These are phyloP conservation scores for Trichogramma pretiosum DNA, from an alignment of 1,140 invertebrate genomes.

Conservation along the genomic window DNA sequence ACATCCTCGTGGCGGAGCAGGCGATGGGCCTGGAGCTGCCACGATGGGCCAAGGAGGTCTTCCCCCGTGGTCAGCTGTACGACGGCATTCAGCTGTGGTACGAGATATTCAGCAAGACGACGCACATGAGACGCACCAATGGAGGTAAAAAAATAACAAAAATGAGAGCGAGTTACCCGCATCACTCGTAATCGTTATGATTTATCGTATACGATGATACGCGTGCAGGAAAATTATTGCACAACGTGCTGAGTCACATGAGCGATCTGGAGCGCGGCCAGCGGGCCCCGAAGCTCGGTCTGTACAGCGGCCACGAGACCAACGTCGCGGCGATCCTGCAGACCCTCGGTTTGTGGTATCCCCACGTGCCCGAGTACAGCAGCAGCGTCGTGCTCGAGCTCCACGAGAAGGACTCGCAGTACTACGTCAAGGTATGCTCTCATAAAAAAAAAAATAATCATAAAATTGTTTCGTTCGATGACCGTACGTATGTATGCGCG, in stretches of 20 bases:
- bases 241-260: background rate
- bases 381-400: slow-evolving; percentile 41
- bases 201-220: background rate
- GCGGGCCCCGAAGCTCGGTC: background rate
- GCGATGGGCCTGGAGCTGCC: slow-evolving; percentile 26
- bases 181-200: background rate
- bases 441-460: background rate
- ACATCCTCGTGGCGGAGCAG: slow-evolving; percentile 24
- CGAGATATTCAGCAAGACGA: slow-evolving; percentile 35
- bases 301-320: slow-evolving; percentile 59
- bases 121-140: slow-evolving; percentile 37
- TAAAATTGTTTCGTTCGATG: background rate
- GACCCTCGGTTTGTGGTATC: slow-evolving; percentile 54
- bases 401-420: slow-evolving; percentile 12
- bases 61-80: slow-evolving; percentile 13
- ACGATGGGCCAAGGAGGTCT: slow-evolving; percentile 26
- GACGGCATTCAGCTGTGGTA: slow-evolving; percentile 29
- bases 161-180: background rate
- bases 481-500: background rate
- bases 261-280: background rate
- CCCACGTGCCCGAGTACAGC: slow-evolving; percentile 48
- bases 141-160: slow-evolving; percentile 25
- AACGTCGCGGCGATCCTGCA: slow-evolving; percentile 59
- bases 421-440: slow-evolving; percentile 21
- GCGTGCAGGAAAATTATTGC: background rate